Conservation (phyloP, 2,888 invertebrate species). For the Fabriciana adippe region DNA sequence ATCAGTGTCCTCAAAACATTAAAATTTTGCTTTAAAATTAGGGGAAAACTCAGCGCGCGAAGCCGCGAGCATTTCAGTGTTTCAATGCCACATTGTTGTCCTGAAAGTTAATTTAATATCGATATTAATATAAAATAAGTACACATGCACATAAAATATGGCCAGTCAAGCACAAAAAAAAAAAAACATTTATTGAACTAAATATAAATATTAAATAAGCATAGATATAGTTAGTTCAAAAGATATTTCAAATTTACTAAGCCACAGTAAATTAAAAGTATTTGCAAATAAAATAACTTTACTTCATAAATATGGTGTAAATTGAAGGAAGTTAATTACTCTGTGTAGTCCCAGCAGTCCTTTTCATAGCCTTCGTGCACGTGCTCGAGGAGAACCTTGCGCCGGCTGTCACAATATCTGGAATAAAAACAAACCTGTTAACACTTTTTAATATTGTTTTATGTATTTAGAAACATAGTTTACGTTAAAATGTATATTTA, state of each 20-base stretch:
- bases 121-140: constrained; percentile 2
- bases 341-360: constrained; percentile 98
- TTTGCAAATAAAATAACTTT: constrained; percentile 15
- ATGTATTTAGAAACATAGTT: no score
- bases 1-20: neutral
- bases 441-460: no score
- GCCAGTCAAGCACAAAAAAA: neutral
- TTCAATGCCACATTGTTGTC: constrained; percentile 16
- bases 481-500: no score
- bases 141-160: no score
- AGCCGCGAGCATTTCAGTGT: constrained; percentile 11
- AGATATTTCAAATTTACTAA: constrained; percentile 21
- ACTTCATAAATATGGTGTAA: constrained; percentile 24
- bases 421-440: constrained; percentile 40
- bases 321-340: constrained; percentile 79
- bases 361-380: constrained; percentile 99
- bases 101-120: constrained; percentile 19
- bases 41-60: constrained; percentile 1
- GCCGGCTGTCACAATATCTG: constrained; percentile 98
- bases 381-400: constrained; percentile 97
- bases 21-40: constrained; percentile 14
- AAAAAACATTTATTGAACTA: neutral
- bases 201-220: neutral
- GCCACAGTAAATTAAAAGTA: constrained; percentile 14
- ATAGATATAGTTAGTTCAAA: neutral